Base-by-base conservation (phyloP, 2,797 vertebrate genomes). In the Syndactyla subalaris region DNA sequence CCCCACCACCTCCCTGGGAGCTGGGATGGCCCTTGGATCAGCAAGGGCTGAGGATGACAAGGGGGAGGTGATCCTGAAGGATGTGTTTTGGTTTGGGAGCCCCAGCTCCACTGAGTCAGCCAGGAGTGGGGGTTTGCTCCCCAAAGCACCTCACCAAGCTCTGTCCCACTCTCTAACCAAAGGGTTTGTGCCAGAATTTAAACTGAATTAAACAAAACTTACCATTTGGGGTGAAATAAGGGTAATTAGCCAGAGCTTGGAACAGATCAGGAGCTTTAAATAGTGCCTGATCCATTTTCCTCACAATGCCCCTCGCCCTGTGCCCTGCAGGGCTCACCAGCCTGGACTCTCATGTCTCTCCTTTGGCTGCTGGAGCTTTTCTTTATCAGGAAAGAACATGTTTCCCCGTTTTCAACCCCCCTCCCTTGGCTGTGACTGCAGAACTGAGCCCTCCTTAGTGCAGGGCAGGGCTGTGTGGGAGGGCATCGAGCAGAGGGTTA, bases 1-100 rank as follows among this genome's bases (percentile, higher is more conserved):
- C 21, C 45, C 41, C 62, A 45, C 15, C 41, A n/a, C 13, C 6
- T 5, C 7, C 4, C 0, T 1, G 12, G 55, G 24, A 6, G 32
- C 4, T 12, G 26, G 3, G 46, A 24, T 14, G 32, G 29, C 9
- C 27, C 8, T 7, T 15, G 4, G 1, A 1, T 4, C 8, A 16
- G 0, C 9, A 3, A 2, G 0, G 1, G 34, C 36, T 24, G 52
- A 1, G 1, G 80, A 23, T 34, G 5, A 32, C 20, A 1, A 11
- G 20, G 46, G 19, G 14, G 29, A 2, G n/a, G 16, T 0, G 2
- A 4, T 34, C 12, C 19, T 20, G 45, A 30, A 20, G 34, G 41
- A 1, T 9, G 67, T 9, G 12, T 7, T 30, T 22, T 7, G 21
- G 20, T 24, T 19, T 4, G 36, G 85, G 46, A 80, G 18, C 54